Evolutionary conservation across 2,113 vertebrate genomes (phyloP).

Genomic region (Climacteris rufus): DNA sequence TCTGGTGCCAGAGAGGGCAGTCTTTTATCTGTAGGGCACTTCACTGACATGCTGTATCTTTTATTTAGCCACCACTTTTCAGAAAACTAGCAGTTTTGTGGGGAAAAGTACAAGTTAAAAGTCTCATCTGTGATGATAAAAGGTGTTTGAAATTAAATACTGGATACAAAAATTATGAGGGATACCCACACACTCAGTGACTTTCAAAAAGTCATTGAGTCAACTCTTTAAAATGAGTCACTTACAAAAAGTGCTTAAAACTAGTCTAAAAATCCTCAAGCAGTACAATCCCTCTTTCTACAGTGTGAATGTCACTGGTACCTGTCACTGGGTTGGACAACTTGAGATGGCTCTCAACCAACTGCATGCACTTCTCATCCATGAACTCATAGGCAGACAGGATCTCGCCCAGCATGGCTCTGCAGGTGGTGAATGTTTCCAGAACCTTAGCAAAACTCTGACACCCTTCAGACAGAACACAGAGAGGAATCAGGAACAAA

Average conservation of each 20-base stretch:
- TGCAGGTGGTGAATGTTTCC: conserved; percentile 83
- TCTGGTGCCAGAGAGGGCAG: background rate
- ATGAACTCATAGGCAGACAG: conserved; percentile 95
- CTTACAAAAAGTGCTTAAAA: background rate
- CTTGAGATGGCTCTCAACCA: conserved; percentile 83
- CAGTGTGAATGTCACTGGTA: conserved; percentile 39
- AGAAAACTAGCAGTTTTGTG: background rate
- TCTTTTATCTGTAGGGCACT: background rate
- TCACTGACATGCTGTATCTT: background rate
- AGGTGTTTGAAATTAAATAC: background rate
- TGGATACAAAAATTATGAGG: background rate
- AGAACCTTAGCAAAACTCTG: conserved; percentile 83
- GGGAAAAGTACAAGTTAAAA: background rate
- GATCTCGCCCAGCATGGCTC: conserved; percentile 88
- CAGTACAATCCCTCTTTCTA: background rate
- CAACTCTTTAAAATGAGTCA: background rate
- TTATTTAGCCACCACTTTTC: background rate
- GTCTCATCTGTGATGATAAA: background rate
- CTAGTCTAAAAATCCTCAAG: background rate
- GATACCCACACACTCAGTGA: background rate
- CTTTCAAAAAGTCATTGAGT: background rate
- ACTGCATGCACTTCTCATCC: conserved; percentile 86
- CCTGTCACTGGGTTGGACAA: conserved; percentile 85
- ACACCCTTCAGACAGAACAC: conserved; percentile 75
- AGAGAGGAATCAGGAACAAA: background rate